Conservation (phyloP, 2,888 invertebrate genomes). For the Odontocolon sp. region DNA sequence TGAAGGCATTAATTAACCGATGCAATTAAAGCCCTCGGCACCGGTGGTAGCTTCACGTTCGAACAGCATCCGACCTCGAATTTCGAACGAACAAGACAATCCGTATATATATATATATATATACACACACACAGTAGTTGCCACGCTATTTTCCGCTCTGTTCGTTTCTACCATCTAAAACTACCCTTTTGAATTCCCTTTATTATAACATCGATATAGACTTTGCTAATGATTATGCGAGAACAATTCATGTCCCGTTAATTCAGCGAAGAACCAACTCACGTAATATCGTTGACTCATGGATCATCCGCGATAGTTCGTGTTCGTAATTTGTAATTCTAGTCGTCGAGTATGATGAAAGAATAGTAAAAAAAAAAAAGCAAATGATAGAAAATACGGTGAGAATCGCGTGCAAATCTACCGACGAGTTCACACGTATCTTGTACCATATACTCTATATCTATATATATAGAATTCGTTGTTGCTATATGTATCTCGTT, state of each 20-base stretch:
- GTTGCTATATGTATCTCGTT: constrained; percentile 5
- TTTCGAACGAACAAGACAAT: constrained; percentile 29
- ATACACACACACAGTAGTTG: no score
- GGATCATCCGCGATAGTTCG: constrained; percentile 17
- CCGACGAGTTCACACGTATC: constrained; percentile 4
- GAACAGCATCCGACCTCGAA: constrained; percentile 25
- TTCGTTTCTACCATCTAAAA: background rate
- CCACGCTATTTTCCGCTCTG: background rate
- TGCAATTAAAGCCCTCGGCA: constrained; percentile 55
- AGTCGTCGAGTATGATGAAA: constrained; percentile 5
- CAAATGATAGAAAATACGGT: background rate
- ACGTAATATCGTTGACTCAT: constrained; percentile 46
- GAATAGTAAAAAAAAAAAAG: constrained; percentile 8
- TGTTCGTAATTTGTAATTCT: constrained; percentile 33
- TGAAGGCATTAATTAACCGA: constrained; percentile 59
- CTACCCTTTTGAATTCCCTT: background rate
- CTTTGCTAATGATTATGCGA: background rate
- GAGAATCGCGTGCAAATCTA: constrained; percentile 42
- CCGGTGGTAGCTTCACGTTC: constrained; percentile 12
- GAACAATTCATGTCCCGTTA: constrained; percentile 1
- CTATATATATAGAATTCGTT: background rate
- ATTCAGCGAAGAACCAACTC: constrained; percentile 10
- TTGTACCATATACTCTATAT: background rate
- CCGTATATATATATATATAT: no score
- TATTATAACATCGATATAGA: background rate